Base-by-base conservation (phyloP, 2,888 invertebrate genomes). In the Nymphalis polychloros region DNA sequence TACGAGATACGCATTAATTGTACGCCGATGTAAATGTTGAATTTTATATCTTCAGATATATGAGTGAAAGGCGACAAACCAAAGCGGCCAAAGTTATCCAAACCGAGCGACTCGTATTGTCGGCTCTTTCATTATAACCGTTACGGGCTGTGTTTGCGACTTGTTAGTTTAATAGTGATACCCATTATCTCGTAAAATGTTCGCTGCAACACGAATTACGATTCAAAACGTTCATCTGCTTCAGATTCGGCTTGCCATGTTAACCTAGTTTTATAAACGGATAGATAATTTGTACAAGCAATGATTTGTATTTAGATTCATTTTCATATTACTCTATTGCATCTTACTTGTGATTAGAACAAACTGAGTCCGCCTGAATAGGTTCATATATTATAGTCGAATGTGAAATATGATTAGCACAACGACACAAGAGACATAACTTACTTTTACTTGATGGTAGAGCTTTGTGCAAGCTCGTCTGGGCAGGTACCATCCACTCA, bases 101-200 rank as follows among this genome's bases (percentile, higher is more conserved):
- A 59, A 65, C 13, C 50, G 41, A 27, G 60, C 65, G 47, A 64
- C 64, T 48, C 48, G 57, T 48, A 23, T 59, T 49, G 49, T 64
- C 23, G 53, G 49, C 59, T 53, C 41, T 69, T 50, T 62, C 52
- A 59, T 63, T 31, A 31, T 63, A 61, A 67, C 70, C 60, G 70
- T 70, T 59, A 57, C 64, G 55, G 67, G 52, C 61, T 63, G 64
- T 63, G 69, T 64, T 52, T 60, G 55, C 48, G 67, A 67, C 60
- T 67, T 49, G 67, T 64, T 70, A 64, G 60, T 64, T 67, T 70
- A 67, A 64, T 61, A 50, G 59, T n/a, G 35, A 64, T 64, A 63
- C 20, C 57, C 55, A 70, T 70, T 64, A 64, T 67, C 63, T 67
- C 67, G 19, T 20, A 20, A 50, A 50, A 50, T 20, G 52, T 52